Base-by-base conservation (phyloP, 2,113 vertebrate species). In the Nettapus auritus region DNA sequence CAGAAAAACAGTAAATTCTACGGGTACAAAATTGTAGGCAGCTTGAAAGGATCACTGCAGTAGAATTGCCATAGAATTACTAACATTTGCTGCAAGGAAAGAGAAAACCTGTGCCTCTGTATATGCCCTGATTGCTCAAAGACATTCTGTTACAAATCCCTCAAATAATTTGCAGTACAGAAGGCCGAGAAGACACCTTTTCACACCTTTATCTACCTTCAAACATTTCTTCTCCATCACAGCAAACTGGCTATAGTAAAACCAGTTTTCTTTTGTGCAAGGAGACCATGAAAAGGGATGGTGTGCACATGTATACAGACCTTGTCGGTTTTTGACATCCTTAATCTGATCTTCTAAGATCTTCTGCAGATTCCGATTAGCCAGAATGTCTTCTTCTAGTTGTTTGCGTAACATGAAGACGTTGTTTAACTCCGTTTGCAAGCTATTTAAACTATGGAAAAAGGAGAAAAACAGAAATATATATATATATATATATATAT, bases 391-490 rank as follows among this genome's bases (percentile, higher is more conserved):
- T 4, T 98, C 98, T 86, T 99, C 99, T 9, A 99, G 98, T 74
- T 99, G 98, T 93, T 98, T 98, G 70, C 99, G 97, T 62, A 99
- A 98, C 67, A 98, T 95, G 38, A 98, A 97, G 88, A 99, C 94
- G 3, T 97, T 97, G 10, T 98, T 97, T 71, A 99, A 91, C 89
- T 99, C 99, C 23, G 98, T 94, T 62, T 99, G 98, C 89, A 99
- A 96, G 73, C 95, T 97, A 55, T 76, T 90, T 71, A 93, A 70
- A 78, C 98, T 98, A 82, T 40, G 11, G 8, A 68, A 34, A 82
- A 84, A 66, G 23, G 59, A 89, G 38, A 83, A 21, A 82, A 6
- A 62, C 71, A 78, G 66, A 56, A 46, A 8, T 38, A n/a, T 28
- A 48, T 48, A 48, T 48, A 13, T 13, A 40, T 40, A 40, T 40